A percentile compares a stretch with the other conserved stretches of the same genome.
These are phyloP conservation scores for Thalassarche chlororhynchos DNA, from an alignment of 2,113 vertebrate genomes.

Conservation along the genomic window DNA sequence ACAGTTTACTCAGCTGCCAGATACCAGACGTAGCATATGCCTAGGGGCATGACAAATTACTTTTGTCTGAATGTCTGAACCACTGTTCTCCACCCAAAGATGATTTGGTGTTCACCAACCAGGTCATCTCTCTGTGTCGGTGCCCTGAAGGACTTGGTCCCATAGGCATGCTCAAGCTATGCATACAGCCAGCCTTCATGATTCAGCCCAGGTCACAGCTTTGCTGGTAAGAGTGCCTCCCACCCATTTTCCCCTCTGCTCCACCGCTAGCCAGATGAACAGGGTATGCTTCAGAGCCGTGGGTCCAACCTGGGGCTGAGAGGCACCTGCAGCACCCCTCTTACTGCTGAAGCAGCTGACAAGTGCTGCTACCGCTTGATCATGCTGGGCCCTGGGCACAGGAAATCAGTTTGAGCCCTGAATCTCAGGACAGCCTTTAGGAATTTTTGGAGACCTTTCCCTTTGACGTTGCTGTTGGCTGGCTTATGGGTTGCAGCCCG, in stretches of 20 bases:
- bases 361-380: not conserved
- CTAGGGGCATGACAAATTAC: accelerated
- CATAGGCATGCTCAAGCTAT: not conserved
- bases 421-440: not conserved
- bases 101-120: not conserved
- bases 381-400: not conserved
- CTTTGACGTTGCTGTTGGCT: not conserved
- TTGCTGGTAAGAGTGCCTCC: not conserved
- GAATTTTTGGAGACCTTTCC: not conserved
- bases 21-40: not conserved
- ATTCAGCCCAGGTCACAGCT: not conserved
- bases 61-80: not conserved
- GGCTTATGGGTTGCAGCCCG: accelerated
- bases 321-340: not conserved
- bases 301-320: not conserved
- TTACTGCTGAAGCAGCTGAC: not conserved
- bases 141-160: not conserved
- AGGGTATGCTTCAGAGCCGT: not conserved
- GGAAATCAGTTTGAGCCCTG: not conserved
- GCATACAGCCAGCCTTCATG: not conserved
- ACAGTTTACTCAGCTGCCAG: not conserved
- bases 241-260: not conserved
- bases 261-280: not conserved
- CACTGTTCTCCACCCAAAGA: not conserved
- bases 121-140: not conserved